A percentile compares a stretch with the other conserved stretches of the same genome.
These are phyloP conservation scores for Apodemus sylvaticus DNA, from an alignment of 2,113 vertebrate species.

Conservation along the genomic window DNA sequence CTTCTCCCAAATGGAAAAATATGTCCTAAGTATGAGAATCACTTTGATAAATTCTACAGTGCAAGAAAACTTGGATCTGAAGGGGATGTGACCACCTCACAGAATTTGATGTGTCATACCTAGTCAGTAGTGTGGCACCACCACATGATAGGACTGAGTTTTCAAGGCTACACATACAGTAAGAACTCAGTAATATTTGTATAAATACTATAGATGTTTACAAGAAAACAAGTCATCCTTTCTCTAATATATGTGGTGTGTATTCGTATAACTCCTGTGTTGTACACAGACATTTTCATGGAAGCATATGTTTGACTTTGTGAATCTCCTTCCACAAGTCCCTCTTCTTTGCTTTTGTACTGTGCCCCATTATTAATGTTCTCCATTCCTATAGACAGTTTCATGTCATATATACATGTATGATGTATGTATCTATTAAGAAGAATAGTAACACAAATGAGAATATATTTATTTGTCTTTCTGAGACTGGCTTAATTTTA, in stretches of 20 bases:
- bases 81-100: neutral
- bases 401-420: neutral
- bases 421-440: neutral
- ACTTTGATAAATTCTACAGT: neutral
- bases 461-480: neutral
- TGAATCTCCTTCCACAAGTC: neutral
- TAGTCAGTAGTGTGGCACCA: neutral
- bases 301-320: neutral
- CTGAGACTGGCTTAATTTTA: neutral
- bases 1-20: no score
- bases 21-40: neutral
- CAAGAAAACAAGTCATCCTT: neutral
- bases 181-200: neutral
- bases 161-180: neutral
- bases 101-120: neutral
- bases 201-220: neutral
- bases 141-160: neutral
- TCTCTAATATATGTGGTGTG: no score
- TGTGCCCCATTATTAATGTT: neutral
- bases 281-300: neutral
- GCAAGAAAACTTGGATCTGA: neutral
- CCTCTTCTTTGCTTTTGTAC: neutral
- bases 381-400: neutral
- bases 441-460: neutral
- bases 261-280: neutral